These are phyloP conservation scores for Himalopsyche kuldschensis DNA, from an alignment of 2,888 invertebrate species.

Conservation along the genomic window DNA sequence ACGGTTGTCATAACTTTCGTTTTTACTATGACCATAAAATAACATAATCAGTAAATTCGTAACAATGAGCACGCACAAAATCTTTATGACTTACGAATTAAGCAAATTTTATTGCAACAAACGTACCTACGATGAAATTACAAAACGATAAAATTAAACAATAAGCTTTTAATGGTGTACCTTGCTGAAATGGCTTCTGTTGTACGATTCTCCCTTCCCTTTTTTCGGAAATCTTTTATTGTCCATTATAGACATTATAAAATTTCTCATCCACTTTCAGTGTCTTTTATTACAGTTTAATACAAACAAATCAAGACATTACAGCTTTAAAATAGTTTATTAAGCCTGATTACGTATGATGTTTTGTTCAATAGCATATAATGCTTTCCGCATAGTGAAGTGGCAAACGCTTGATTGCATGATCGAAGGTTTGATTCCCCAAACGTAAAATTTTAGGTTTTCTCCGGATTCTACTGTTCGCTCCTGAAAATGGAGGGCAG, in stretches of 20 bases:
- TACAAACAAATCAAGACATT: not conserved
- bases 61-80: not conserved
- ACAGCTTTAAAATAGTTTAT: not conserved
- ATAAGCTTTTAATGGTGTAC: not conserved
- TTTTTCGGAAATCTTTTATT: not conserved
- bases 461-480: too few relatives aligned
- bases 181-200: not conserved
- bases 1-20: not conserved
- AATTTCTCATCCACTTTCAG: not conserved
- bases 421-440: too few relatives aligned
- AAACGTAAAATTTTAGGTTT: too few relatives aligned
- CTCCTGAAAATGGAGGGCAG: too few relatives aligned
- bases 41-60: not conserved
- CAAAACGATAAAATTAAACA: not conserved
- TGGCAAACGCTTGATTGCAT: too few relatives aligned
- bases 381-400: too few relatives aligned
- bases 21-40: not conserved
- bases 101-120: not conserved
- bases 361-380: too few relatives aligned
- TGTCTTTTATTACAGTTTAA: not conserved
- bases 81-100: not conserved
- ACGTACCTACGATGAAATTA: not conserved
- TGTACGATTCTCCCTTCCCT: not conserved
- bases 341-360: not conserved
- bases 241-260: not conserved